These are phyloP conservation scores for Hystrix cristata DNA, from an alignment of 2,113 vertebrate genomes.

Conservation along the genomic window DNA sequence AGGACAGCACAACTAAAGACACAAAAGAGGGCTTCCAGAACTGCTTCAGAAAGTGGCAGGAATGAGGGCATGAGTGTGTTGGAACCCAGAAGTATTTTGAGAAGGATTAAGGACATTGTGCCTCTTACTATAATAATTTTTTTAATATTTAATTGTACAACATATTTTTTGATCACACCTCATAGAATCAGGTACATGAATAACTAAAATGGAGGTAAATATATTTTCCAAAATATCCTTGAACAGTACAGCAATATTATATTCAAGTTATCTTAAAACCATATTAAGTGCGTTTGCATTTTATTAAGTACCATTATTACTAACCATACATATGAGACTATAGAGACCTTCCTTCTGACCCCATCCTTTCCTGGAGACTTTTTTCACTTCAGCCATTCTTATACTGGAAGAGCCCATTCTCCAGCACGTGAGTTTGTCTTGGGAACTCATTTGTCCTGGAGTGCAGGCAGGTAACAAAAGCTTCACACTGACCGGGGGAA, in stretches of 20 bases:
- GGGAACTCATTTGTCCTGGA: not conserved
- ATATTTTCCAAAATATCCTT: not conserved
- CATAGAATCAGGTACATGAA: not conserved
- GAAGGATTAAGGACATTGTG: not conserved
- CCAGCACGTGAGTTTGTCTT: not conserved
- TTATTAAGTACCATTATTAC: not conserved
- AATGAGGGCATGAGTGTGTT: not conserved
- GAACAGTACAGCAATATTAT: not conserved
- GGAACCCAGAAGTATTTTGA: not conserved
- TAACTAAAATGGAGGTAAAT: not conserved
- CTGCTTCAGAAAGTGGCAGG: not conserved
- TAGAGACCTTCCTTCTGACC: not conserved
- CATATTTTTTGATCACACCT: not conserved
- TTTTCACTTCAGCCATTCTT: not conserved
- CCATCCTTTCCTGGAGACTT: not conserved
- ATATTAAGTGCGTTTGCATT: not conserved
- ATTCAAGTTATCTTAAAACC: constrained; percentile 35
- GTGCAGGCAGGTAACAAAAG: not conserved
- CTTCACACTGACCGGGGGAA: not conserved
- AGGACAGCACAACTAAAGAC: not conserved
- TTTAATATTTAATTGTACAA: not conserved
- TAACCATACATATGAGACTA: not conserved
- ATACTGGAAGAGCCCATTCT: not conserved
- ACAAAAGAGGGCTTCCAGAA: not conserved
- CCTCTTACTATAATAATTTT: not conserved